Evolutionary conservation across 2,797 vertebrate species (phyloP).

Genomic region (Intellagama lesueurii): DNA sequence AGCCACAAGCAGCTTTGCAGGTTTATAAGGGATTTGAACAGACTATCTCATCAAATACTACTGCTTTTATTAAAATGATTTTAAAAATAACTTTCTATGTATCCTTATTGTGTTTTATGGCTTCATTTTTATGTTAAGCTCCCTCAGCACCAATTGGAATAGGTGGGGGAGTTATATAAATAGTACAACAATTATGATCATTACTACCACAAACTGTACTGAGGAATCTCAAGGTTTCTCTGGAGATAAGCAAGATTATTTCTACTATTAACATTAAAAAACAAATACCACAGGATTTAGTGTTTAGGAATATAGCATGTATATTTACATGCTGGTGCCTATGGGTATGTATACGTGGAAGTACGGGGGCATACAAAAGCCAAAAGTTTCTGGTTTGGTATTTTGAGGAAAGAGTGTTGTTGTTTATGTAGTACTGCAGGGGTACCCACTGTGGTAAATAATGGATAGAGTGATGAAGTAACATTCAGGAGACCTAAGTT

Average conservation of each 20-base stretch:
- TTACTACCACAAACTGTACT: conserved; percentile 30
- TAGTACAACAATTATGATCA: conserved; percentile 42
- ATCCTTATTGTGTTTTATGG: conserved; percentile 28
- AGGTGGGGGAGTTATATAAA: conserved; percentile 36
- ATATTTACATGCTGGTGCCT: conserved; percentile 10
- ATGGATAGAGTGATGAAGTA: not conserved
- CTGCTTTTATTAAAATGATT: conserved; percentile 19
- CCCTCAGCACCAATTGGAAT: conserved; percentile 19
- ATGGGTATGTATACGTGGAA: not conserved
- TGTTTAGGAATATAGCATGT: not conserved
- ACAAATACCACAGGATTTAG: conserved; percentile 6
- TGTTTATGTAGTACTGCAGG: not conserved
- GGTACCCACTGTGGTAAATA: too few species aligned
- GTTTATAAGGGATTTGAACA: conserved; percentile 15
- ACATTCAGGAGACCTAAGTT: too few species aligned
- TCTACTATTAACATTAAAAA: conserved; percentile 34
- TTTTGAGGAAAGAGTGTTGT: not conserved
- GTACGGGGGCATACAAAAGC: not conserved
- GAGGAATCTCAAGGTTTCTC: conserved; percentile 39
- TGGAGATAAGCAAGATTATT: conserved; percentile 43
- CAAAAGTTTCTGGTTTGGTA: not conserved
- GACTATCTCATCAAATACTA: conserved; percentile 14
- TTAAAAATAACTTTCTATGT: conserved; percentile 37
- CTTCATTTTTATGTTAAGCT: conserved; percentile 32
- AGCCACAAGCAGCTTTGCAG: conserved; percentile 15